Conservation (phyloP, 2,888 invertebrate genomes). For the Drosophila fulvimacula region DNA sequence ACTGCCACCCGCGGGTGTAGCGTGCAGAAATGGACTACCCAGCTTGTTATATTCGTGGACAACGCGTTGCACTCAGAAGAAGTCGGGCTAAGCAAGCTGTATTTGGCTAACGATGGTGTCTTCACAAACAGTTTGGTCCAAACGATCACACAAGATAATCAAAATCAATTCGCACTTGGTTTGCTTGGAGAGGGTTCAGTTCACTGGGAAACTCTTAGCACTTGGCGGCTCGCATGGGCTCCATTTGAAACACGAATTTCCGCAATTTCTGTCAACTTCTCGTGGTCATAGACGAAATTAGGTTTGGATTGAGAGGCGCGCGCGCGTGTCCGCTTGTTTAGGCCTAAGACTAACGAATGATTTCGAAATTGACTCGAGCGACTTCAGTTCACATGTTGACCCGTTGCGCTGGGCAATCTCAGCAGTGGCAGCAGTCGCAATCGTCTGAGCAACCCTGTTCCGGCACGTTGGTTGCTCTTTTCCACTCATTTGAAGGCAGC, state of each 20-base stretch:
- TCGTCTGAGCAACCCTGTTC: slow-evolving; percentile 40
- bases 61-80: slow-evolving; percentile 31
- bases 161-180: background rate
- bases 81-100: background rate
- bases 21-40: slow-evolving; percentile 84
- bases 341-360: slow-evolving; percentile 84
- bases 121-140: background rate
- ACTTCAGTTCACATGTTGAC: slow-evolving; percentile 45
- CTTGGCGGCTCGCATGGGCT: background rate
- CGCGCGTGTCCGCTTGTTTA: slow-evolving; percentile 83
- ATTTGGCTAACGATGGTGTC: background rate
- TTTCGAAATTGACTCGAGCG: slow-evolving; percentile 81
- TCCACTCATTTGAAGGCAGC: slow-evolving; percentile 58
- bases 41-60: slow-evolving; percentile 72
- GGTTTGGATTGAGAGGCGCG: slow-evolving; percentile 29
- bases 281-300: slow-evolving; percentile 18
- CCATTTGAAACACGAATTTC: slow-evolving; percentile 1
- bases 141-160: background rate
- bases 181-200: background rate
- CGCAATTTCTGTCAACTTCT: slow-evolving; percentile 19
- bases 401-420: slow-evolving; percentile 59
- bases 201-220: slow-evolving; percentile 15
- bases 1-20: slow-evolving; percentile 84
- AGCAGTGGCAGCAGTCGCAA: slow-evolving; percentile 37
- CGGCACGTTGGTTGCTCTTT: slow-evolving; percentile 43